phyloP scores from a whole-genome alignment of 1,140 invertebrate genomes.

The Dreissena rostriformis region DNA sequence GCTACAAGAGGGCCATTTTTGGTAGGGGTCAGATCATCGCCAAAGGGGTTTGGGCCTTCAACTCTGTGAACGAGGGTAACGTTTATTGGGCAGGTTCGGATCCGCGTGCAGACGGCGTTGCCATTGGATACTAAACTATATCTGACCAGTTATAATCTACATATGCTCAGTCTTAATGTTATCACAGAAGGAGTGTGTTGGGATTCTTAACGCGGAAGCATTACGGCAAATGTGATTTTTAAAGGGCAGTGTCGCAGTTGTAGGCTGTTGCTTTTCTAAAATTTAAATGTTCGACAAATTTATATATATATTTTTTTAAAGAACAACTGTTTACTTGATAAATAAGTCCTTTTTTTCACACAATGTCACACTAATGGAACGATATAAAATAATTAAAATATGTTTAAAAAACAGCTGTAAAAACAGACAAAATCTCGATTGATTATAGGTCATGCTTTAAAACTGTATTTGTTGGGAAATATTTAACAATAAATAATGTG shows the following conservation, averaged over 20 bases:
- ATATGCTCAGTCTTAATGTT: not conserved
- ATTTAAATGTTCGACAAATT: not conserved
- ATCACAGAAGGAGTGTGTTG: not conserved
- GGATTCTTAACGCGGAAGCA: not conserved
- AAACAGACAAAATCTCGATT: too few species aligned
- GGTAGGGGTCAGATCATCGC: slow-evolving; percentile 80
- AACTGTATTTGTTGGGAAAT: too few species aligned
- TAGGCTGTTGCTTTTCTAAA: not conserved
- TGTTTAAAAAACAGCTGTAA: too few species aligned
- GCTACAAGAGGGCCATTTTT: slow-evolving; percentile 69
- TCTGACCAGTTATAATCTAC: not conserved
- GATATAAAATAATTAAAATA: too few species aligned
- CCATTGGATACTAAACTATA: slow-evolving; percentile 63
- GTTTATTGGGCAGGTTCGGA: slow-evolving; percentile 74
- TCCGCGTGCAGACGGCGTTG: slow-evolving; percentile 74
- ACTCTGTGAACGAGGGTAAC: slow-evolving; percentile 14
- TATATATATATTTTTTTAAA: too few species aligned
- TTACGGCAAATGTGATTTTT: not conserved
- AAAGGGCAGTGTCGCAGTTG: not conserved
- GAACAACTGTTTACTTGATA: too few species aligned
- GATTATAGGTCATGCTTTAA: too few species aligned
- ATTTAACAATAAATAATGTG: too few species aligned
- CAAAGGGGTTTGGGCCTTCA: slow-evolving; percentile 66
- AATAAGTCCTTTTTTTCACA: too few species aligned
- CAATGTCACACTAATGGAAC: too few species aligned